phyloP scores from a whole-genome alignment of 2,113 vertebrate genomes.

The Poeciliopsis turrubarensis region DNA sequence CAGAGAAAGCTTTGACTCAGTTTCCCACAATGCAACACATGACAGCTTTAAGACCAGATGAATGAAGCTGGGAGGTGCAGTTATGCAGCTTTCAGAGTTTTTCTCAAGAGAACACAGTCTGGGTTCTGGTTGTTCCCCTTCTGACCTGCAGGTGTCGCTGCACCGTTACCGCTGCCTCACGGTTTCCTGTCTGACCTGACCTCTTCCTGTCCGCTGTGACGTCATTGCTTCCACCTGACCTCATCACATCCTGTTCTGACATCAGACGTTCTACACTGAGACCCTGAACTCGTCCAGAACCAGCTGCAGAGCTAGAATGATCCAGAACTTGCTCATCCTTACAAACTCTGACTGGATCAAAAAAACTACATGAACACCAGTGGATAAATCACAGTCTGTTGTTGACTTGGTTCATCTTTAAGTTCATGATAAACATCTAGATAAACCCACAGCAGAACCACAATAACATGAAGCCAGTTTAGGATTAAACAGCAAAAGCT shows the following conservation, averaged over 20 bases:
- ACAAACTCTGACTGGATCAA: not conserved
- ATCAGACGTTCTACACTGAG: not conserved
- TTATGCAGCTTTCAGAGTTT: not conserved
- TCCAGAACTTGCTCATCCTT: not conserved
- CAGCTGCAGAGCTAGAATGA: not conserved
- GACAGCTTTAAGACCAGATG: not conserved
- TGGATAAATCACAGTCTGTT: not conserved
- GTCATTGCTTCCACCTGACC: constrained; percentile 49
- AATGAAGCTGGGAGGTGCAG: not conserved
- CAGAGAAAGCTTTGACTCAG: too few species aligned
- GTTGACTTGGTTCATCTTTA: too few species aligned
- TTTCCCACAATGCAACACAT: not conserved
- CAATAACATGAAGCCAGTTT: not conserved
- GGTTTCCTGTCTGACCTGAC: constrained; percentile 41
- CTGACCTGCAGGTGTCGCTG: constrained; percentile 26
- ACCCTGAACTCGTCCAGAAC: not conserved
- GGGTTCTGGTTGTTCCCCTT: not conserved
- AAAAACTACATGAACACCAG: not conserved
- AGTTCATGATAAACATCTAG: not conserved
- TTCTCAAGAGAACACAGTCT: not conserved
- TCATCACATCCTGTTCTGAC: constrained; percentile 53
- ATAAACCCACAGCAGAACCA: not conserved
- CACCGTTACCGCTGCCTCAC: not conserved
- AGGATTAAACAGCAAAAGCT: constrained; percentile 23
- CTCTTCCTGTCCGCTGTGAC: constrained; percentile 50